These are phyloP conservation scores for Masticophis lateralis DNA, from an alignment of 2,797 vertebrate species.

Conservation along the genomic window DNA sequence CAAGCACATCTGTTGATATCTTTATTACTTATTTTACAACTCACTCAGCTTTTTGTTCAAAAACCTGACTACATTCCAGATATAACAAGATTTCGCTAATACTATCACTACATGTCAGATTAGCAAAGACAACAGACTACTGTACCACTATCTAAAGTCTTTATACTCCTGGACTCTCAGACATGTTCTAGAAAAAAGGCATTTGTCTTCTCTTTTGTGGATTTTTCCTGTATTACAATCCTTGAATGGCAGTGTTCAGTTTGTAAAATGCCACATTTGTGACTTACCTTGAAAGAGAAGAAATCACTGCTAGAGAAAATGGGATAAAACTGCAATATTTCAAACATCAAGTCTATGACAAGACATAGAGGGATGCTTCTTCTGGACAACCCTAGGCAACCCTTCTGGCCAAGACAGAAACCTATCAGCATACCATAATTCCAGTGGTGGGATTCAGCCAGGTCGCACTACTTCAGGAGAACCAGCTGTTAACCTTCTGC, in stretches of 20 bases:
- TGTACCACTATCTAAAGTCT: neutral
- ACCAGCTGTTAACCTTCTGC: no score
- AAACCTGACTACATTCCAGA: neutral
- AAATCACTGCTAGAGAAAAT: neutral
- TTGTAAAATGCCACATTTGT: neutral
- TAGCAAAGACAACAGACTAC: neutral
- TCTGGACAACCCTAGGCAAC: neutral
- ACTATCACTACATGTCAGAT: neutral
- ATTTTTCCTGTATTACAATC: neutral
- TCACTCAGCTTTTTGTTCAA: neutral
- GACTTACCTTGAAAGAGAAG: neutral
- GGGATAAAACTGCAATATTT: neutral
- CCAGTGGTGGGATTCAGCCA: no score
- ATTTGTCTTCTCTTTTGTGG: neutral
- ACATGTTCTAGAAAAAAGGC: neutral
- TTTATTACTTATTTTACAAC: neutral
- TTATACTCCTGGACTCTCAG: neutral
- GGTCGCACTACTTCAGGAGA: no score
- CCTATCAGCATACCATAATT: neutral
- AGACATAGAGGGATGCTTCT: no score
- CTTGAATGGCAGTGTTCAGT: neutral
- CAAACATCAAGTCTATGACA: neutral
- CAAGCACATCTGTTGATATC: neutral
- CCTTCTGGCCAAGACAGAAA: neutral
- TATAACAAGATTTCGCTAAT: neutral